phyloP scores from a whole-genome alignment of 2,888 invertebrate genomes.

The Argyresthia goedartella region DNA sequence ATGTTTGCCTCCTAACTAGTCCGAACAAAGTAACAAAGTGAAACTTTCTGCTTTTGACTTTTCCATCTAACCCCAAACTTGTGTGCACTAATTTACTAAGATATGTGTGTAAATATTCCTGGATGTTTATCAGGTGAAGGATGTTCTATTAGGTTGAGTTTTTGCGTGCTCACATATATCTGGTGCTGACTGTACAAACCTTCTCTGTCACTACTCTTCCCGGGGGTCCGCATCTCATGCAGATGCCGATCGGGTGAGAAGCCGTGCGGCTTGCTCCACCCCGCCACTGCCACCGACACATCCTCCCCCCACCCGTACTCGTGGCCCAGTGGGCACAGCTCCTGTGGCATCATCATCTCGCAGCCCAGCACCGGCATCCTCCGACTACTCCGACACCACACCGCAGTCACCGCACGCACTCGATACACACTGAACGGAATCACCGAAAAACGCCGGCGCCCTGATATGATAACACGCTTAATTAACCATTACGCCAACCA shows the following conservation, averaged over 20 bases:
- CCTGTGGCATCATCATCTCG: slow-evolving; percentile 49
- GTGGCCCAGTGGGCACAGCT: slow-evolving; percentile 43
- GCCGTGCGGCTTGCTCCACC: slow-evolving; percentile 42
- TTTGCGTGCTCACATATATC: too few relatives aligned
- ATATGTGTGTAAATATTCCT: too few relatives aligned
- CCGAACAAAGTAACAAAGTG: too few relatives aligned
- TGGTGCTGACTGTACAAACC: too few relatives aligned
- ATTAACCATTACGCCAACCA: slow-evolving; percentile 20
- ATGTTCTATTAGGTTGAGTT: too few relatives aligned
- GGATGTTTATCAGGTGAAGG: too few relatives aligned
- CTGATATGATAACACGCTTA: slow-evolving; percentile 16
- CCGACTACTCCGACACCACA: too few relatives aligned
- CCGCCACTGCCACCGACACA: slow-evolving; percentile 25
- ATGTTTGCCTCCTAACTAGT: too few relatives aligned
- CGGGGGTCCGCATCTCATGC: background rate
- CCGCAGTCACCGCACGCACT: slow-evolving; percentile 13
- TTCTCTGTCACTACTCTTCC: background rate
- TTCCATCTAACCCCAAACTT: too few relatives aligned
- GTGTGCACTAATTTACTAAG: too few relatives aligned
- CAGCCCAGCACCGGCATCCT: slow-evolving; percentile 59
- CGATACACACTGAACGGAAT: background rate
- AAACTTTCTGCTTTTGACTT: too few relatives aligned
- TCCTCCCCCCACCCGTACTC: slow-evolving; percentile 33
- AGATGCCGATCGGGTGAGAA: too few relatives aligned
- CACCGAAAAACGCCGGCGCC: background rate